Percentiles rank a stretch among this genome's conserved stretches.
Conservation (phyloP, 2,797 vertebrate species). For the Cottoperca gobio region DNA sequence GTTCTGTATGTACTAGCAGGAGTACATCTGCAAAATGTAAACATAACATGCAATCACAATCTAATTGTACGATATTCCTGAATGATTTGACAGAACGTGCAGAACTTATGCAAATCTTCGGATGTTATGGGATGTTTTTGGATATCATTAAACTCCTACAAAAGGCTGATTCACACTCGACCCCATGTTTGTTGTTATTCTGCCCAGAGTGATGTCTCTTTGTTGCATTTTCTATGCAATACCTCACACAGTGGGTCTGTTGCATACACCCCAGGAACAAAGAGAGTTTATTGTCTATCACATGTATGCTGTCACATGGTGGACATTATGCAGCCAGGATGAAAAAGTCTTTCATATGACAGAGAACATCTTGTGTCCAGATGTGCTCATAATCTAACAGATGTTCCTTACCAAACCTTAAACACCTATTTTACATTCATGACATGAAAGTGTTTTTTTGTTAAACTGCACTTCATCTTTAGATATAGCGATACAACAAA, state of each 20-base stretch:
- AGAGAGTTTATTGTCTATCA: conserved; percentile 12
- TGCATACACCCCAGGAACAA: conserved; percentile 3
- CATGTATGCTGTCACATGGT: conserved; percentile 15
- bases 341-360: conserved; percentile 29
- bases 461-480: conserved; percentile 12
- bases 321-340: conserved; percentile 10
- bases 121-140: not conserved
- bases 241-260: not conserved
- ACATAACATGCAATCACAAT: not conserved
- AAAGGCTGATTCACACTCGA: not conserved
- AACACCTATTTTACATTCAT: conserved; percentile 50
- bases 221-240: not conserved
- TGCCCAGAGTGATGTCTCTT: not conserved
- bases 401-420: conserved; percentile 37
- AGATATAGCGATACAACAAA: conserved; percentile 28
- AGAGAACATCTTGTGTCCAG: conserved; percentile 59
- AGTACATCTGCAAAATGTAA: conserved; percentile 10
- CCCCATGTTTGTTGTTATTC: not conserved
- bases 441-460: conserved; percentile 13
- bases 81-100: not conserved
- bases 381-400: conserved; percentile 49
- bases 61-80: not conserved
- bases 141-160: not conserved
- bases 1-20: not conserved
- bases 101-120: not conserved